phyloP scores from a whole-genome alignment of 2,113 vertebrate species.

The Mesembrinibis cayennensis region DNA sequence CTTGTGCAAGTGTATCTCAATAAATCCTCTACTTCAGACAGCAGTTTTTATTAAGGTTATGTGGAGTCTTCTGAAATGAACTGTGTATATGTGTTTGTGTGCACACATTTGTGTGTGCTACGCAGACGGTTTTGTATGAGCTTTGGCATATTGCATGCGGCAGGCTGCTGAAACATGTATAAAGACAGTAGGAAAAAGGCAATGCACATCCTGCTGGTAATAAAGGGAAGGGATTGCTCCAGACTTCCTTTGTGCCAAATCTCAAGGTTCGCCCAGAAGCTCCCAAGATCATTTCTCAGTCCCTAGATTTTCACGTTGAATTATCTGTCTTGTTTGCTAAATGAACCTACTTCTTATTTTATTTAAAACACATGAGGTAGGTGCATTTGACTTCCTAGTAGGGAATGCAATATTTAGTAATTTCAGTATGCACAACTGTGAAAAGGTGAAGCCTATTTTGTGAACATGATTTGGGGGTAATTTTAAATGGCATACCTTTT shows the following conservation, averaged over 20 bases:
- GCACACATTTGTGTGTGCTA: not conserved
- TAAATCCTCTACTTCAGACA: conserved; percentile 39
- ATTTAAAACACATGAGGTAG: conserved; percentile 66
- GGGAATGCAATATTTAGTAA: conserved; percentile 67
- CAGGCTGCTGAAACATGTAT: conserved; percentile 75
- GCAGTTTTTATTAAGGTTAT: conserved; percentile 40
- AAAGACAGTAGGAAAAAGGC: conserved; percentile 69
- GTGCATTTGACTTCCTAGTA: conserved; percentile 58
- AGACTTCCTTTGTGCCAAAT: conserved; percentile 3
- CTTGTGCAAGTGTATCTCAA: conserved; percentile 9
- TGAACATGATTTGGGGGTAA: conserved; percentile 55
- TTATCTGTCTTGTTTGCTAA: conserved; percentile 65
- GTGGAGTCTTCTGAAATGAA: not conserved
- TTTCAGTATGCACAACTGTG: conserved; percentile 17
- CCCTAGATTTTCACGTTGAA: conserved; percentile 68
- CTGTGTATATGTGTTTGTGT: not conserved
- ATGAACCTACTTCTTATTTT: conserved; percentile 71
- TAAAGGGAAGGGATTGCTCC: conserved; percentile 23
- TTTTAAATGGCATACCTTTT: conserved; percentile 53
- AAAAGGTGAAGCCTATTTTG: conserved; percentile 52
- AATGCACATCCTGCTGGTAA: conserved; percentile 45
- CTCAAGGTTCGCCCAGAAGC: conserved; percentile 43
- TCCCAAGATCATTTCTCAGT: conserved; percentile 65
- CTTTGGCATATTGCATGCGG: conserved; percentile 71
- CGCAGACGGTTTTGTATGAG: conserved; percentile 11